A percentile compares a stretch with the other conserved stretches of the same genome.
These are phyloP conservation scores for Hydra vulgaris DNA, from an alignment of 30 jellyfish, hydroid and myxozoan genomes.

Conservation along the genomic window DNA sequence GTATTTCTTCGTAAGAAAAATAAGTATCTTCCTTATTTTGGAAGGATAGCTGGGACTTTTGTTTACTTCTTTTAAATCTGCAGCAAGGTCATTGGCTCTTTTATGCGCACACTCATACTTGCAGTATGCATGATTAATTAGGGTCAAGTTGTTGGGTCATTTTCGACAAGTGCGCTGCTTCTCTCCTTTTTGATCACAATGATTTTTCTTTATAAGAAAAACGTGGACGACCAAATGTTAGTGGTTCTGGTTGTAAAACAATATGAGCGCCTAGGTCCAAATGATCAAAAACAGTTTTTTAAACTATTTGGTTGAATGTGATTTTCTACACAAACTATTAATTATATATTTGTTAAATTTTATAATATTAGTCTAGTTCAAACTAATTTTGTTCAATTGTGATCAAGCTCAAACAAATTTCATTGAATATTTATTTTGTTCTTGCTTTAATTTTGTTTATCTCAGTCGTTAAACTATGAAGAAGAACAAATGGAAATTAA, in stretches of 20 bases:
- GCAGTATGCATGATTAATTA: neutral
- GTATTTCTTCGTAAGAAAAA: neutral
- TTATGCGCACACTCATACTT: neutral
- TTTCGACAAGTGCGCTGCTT: neutral
- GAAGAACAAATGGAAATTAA: neutral
- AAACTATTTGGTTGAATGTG: neutral
- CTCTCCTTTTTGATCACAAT: neutral
- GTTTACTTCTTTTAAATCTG: neutral
- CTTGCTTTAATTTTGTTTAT: neutral
- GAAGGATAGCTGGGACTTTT: neutral
- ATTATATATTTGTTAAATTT: too few species aligned
- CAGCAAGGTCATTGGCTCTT: neutral
- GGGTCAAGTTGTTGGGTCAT: neutral
- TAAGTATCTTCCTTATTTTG: neutral
- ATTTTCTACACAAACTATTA: neutral
- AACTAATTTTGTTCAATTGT: neutral
- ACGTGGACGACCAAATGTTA: neutral
- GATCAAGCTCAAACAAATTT: neutral
- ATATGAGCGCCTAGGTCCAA: neutral
- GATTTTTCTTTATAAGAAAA: neutral
- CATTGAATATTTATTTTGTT: neutral
- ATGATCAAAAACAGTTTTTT: neutral
- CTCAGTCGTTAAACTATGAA: neutral
- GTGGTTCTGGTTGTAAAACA: neutral
- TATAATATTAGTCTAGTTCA: neutral